Evolutionary conservation across 2,113 vertebrate species (phyloP).

Genomic region (Oenanthe oenanthe): DNA sequence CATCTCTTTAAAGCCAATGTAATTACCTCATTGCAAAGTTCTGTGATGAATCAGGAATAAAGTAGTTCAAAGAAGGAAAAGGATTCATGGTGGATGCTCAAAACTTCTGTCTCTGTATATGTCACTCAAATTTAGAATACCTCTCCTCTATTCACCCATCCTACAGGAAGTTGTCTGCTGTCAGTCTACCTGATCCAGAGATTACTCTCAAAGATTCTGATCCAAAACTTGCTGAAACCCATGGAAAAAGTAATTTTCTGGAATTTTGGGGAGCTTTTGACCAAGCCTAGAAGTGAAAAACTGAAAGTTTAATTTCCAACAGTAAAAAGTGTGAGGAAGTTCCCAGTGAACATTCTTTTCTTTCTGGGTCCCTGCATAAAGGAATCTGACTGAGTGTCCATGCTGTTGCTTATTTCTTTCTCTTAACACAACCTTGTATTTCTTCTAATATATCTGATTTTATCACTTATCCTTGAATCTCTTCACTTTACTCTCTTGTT

Average conservation of each 20-base stretch:
- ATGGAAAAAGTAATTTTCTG: neutral
- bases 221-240: neutral
- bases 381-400: rapidly evolving
- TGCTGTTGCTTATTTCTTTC: neutral
- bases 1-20: neutral
- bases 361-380: neutral
- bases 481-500: neutral
- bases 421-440: neutral
- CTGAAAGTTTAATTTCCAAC: rapidly evolving
- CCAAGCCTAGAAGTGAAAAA: neutral
- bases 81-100: neutral
- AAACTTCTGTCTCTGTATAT: neutral
- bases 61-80: neutral
- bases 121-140: neutral
- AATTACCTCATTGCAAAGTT: neutral
- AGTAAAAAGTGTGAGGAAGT: neutral
- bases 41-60: neutral
- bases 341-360: neutral
- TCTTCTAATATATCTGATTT: neutral
- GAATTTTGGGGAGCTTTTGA: neutral
- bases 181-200: neutral
- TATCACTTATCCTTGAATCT: rapidly evolving
- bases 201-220: neutral
- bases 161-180: neutral
- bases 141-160: neutral